These are phyloP conservation scores for Etheostoma cragini DNA, from an alignment of 2,113 vertebrate species.

Conservation along the genomic window DNA sequence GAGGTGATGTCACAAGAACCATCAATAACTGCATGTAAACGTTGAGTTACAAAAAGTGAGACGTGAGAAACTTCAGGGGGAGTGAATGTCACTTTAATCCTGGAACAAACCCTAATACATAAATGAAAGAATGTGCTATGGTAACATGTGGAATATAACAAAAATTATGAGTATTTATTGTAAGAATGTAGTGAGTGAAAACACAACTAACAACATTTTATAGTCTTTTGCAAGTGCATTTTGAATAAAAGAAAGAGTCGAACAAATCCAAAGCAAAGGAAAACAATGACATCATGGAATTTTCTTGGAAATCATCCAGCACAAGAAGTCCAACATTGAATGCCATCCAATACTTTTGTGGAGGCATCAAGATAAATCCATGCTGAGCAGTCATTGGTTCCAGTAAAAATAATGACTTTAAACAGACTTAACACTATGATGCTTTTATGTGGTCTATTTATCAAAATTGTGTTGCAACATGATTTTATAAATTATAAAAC, in stretches of 20 bases:
- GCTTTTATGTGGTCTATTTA: slow-evolving; percentile 11
- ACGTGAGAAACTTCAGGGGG: slow-evolving; percentile 23
- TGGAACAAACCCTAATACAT: slow-evolving; percentile 63
- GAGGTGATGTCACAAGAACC: neutral
- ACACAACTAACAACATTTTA: slow-evolving; percentile 34
- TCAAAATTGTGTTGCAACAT: neutral
- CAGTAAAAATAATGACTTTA: slow-evolving; percentile 50
- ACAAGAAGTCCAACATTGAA: slow-evolving; percentile 32
- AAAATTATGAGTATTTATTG: slow-evolving; percentile 52
- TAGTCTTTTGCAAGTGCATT: slow-evolving; percentile 39
- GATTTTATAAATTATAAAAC: neutral
- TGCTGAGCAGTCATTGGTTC: slow-evolving; percentile 26
- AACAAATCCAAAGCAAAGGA: slow-evolving; percentile 44
- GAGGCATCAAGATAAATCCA: slow-evolving; percentile 28
- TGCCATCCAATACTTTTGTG: slow-evolving; percentile 13
- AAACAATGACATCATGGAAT: slow-evolving; percentile 40
- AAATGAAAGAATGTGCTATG: slow-evolving; percentile 58
- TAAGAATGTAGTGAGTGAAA: slow-evolving; percentile 64
- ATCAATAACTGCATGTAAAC: neutral
- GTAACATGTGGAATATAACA: slow-evolving; percentile 53
- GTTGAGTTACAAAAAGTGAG: slow-evolving; percentile 12
- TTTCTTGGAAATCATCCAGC: slow-evolving; percentile 41
- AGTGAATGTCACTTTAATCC: slow-evolving; percentile 79
- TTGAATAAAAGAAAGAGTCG: slow-evolving; percentile 39
- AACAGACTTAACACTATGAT: slow-evolving; percentile 46